phyloP scores from a whole-genome alignment of 2,888 invertebrate species.

The Protodeltote pygarga region DNA sequence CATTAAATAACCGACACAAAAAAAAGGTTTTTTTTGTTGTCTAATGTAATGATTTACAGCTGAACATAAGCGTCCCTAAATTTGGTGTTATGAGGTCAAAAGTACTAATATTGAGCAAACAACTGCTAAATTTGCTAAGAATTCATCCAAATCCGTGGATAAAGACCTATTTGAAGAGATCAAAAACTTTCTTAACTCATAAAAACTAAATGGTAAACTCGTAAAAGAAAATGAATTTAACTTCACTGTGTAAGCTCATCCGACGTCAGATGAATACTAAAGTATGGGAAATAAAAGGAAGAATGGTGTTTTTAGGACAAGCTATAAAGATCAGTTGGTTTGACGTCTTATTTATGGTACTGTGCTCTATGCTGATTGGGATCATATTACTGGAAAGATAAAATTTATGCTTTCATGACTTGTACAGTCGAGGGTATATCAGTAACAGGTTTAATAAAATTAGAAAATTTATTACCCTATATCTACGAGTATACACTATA shows the following conservation, averaged over 20 bases:
- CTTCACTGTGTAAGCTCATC: conserved; percentile 31
- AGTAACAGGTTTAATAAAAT: too few species aligned
- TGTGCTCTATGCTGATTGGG: too few species aligned
- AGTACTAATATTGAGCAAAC: conserved; percentile 7
- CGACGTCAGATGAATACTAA: conserved; percentile 30
- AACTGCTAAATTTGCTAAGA: conserved; percentile 11
- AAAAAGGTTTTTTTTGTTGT: too few species aligned
- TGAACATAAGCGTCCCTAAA: conserved; percentile 4
- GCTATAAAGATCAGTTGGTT: not conserved
- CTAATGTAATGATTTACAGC: conserved; percentile 14
- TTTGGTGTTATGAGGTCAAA: conserved; percentile 9
- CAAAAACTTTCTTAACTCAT: conserved; percentile 39
- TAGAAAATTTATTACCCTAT: too few species aligned
- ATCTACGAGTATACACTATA: too few species aligned
- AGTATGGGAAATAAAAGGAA: conserved; percentile 15
- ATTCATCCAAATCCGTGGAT: conserved; percentile 12
- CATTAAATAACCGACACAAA: too few species aligned
- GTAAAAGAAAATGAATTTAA: conserved; percentile 47
- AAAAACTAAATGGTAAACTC: conserved; percentile 46
- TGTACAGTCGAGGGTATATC: too few species aligned
- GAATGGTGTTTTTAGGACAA: conserved; percentile 7
- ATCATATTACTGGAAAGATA: too few species aligned
- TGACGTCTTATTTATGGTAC: not conserved
- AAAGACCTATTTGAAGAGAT: conserved; percentile 28
- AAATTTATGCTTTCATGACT: too few species aligned